Base-by-base conservation (phyloP, 2,888 invertebrate species). In the Conistra vaccinii region DNA sequence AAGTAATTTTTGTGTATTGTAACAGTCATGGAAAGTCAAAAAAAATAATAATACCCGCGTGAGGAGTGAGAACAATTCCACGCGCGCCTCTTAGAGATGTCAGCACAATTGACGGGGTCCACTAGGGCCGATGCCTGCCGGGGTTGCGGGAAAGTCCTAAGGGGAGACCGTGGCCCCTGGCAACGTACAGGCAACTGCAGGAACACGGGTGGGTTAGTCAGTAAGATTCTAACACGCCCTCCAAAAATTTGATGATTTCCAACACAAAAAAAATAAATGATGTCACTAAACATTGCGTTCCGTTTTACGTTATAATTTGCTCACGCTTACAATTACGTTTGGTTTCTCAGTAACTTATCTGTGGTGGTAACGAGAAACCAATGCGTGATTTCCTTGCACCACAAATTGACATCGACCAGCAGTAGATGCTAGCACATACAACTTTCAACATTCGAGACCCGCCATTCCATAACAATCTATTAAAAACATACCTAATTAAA, bases 401-500 rank as follows among this genome's bases (percentile, higher is more conserved):
- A 48, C 5, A 32, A 65, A 17, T 32, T 9, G 23, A 48, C 23
- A 65, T 29, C 29, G 14, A 29, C 45, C 45, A 65, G 48, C 23
- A 17, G n/a, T 17, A 65, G 14, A 48, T 29, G 4, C 65, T 29
- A 48, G 9, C 9, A 14, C 20, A 42, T 29, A 29, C 23, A 14
- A 48, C 23, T 17, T 32, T 5, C 9, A n/a, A 65, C 9, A 65
- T 65, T 48, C 29, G 14, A 23, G 4, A 45, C 12, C 4, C 29
- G 35, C 35, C 35, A 35, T 35, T 35, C 35, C 35, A 23, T 45
- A 45, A 14, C 48, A 23, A 17, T 17, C 5, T 48, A 48, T 29
- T 45, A 23, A 23, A 32, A 66, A n/a, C 65, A n/a, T 5, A 48
- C 23, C n/a, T 32, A n/a, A 65, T 66, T 42, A 23, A 76, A 75